These are phyloP conservation scores for Sinocyclocheilus rhinocerous DNA, from an alignment of 2,113 vertebrate species.

Conservation along the genomic window DNA sequence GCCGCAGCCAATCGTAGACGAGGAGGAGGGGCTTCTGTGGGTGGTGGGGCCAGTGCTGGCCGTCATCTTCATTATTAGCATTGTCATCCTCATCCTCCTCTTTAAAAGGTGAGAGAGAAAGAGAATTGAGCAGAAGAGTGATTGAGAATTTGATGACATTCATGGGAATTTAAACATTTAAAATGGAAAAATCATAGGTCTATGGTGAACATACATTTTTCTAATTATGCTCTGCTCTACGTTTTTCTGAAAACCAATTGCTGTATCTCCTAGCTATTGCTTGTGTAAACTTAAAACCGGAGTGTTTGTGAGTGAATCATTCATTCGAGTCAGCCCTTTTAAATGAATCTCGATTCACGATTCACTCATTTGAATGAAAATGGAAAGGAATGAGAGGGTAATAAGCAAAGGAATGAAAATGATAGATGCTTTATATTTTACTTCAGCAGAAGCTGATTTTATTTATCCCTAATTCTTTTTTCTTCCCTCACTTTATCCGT, in stretches of 20 bases:
- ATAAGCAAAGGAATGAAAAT: background rate
- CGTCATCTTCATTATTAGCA: conserved; percentile 98
- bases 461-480: background rate
- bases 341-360: background rate
- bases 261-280: background rate
- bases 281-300: background rate
- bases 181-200: background rate
- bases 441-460: background rate
- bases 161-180: too few relatives aligned
- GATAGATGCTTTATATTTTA: background rate
- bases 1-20: conserved; percentile 94
- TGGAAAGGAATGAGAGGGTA: too few relatives aligned
- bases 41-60: conserved; percentile 97
- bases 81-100: conserved; percentile 98
- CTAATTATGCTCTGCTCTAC: background rate
- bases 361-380: background rate
- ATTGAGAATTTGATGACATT: background rate
- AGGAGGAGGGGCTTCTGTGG: conserved; percentile 98
- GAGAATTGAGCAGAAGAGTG: background rate
- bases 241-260: background rate
- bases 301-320: background rate
- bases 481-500: background rate
- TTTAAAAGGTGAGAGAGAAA: conserved; percentile 90
- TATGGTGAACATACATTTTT: too few relatives aligned
- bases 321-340: background rate